phyloP scores from a whole-genome alignment of 2,888 invertebrate species.

The Laothoe populi region DNA sequence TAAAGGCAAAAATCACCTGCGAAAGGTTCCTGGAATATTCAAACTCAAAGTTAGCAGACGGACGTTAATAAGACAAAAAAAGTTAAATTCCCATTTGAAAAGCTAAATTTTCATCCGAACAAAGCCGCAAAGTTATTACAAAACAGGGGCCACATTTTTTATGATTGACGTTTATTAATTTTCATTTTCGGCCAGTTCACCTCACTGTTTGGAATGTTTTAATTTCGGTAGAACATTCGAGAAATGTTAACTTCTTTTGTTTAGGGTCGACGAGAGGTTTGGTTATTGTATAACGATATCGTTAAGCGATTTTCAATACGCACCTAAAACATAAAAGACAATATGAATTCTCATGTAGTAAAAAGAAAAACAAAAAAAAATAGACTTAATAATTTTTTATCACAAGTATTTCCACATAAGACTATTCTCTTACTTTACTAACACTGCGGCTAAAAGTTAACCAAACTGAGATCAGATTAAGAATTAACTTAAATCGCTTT shows the following conservation, averaged over 20 bases:
- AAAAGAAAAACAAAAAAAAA: too few species aligned
- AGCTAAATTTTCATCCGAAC: slow-evolving; percentile 1
- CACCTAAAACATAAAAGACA: too few species aligned
- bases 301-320: too few species aligned
- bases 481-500: too few species aligned
- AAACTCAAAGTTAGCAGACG: neutral
- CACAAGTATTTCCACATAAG: too few species aligned
- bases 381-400: too few species aligned
- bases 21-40: slow-evolving; percentile 1
- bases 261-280: too few species aligned
- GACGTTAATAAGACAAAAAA: slow-evolving; percentile 30
- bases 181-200: slow-evolving; percentile 13
- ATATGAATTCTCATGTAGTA: too few species aligned
- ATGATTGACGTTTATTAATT: slow-evolving; percentile 25
- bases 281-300: too few species aligned
- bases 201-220: slow-evolving; percentile 18
- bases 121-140: slow-evolving; percentile 26
- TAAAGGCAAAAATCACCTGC: neutral
- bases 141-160: slow-evolving; percentile 12
- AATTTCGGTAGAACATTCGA: neutral
- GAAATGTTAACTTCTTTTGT: slow-evolving; percentile 7
- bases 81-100: slow-evolving; percentile 28
- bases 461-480: too few species aligned
- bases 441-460: too few species aligned
- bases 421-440: too few species aligned